Percentiles rank a stretch among this genome's conserved stretches.
Conservation (phyloP, 2,797 vertebrate genomes). For the Clarias laeviceps region DNA sequence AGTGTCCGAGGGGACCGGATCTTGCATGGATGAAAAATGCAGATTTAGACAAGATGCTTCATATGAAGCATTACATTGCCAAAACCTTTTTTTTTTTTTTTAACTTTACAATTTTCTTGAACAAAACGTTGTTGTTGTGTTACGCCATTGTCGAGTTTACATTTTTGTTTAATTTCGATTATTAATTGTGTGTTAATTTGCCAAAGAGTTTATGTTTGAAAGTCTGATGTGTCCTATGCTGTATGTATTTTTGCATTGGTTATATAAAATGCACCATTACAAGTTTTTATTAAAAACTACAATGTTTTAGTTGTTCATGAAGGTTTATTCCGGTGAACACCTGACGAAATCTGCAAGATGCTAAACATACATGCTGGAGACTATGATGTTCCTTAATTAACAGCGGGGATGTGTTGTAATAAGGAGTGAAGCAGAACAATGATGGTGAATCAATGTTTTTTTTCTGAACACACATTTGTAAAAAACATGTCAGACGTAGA, state of each 20-base stretch:
- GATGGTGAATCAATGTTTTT: not conserved
- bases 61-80: slow-evolving; percentile 48
- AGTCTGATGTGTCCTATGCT: slow-evolving; percentile 43
- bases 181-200: slow-evolving; percentile 69
- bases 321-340: not conserved
- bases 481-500: not conserved
- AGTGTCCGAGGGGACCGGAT: slow-evolving; percentile 44
- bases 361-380: not conserved
- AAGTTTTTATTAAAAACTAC: slow-evolving; percentile 48
- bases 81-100: slow-evolving; percentile 59
- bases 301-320: slow-evolving; percentile 18
- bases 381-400: not conserved
- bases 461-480: not conserved
- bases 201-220: slow-evolving; percentile 72
- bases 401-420: not conserved
- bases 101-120: slow-evolving; percentile 57
- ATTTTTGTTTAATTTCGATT: slow-evolving; percentile 57
- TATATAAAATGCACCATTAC: slow-evolving; percentile 48
- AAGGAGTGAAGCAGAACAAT: not conserved
- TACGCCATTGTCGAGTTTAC: slow-evolving; percentile 59
- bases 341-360: not conserved
- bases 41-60: slow-evolving; percentile 56
- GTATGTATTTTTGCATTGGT: slow-evolving; percentile 51
- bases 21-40: slow-evolving; percentile 55
- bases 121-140: slow-evolving; percentile 47